Evolutionary conservation across 2,113 vertebrate genomes (phyloP).

Genomic region (Leptobrachium ailaonicum): DNA sequence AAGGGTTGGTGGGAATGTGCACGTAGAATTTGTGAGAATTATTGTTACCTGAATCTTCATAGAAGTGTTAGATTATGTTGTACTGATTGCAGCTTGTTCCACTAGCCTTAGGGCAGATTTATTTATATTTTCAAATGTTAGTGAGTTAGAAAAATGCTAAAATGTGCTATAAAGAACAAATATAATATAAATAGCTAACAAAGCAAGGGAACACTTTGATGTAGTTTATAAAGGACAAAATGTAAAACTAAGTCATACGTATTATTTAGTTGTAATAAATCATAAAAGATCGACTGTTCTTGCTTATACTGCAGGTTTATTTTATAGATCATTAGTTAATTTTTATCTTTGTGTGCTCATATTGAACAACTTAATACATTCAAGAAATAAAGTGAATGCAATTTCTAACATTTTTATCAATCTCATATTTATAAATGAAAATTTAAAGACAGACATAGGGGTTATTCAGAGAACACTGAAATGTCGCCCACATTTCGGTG

Average conservation of each 20-base stretch:
- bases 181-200: background rate
- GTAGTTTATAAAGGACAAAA: background rate
- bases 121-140: background rate
- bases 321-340: slow-evolving; percentile 6
- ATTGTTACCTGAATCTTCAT: background rate
- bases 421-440: too few relatives aligned
- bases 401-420: too few relatives aligned
- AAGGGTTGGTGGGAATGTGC: too few relatives aligned
- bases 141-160: background rate
- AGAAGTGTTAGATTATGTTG: background rate
- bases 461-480: too few relatives aligned
- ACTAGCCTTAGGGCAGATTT: background rate
- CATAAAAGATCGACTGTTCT: background rate
- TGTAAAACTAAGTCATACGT: background rate
- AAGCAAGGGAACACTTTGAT: background rate
- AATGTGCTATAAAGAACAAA: background rate
- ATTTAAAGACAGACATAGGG: too few relatives aligned
- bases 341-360: background rate
- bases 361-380: background rate
- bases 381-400: too few relatives aligned
- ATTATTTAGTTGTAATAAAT: slow-evolving; percentile 4
- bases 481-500: too few relatives aligned
- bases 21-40: background rate
- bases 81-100: slow-evolving; percentile 1
- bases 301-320: slow-evolving; percentile 1